A percentile compares a stretch with the other conserved stretches of the same genome.
phyloP scores from a whole-genome alignment of 2,797 vertebrate genomes.

The Streptopelia turtur region DNA sequence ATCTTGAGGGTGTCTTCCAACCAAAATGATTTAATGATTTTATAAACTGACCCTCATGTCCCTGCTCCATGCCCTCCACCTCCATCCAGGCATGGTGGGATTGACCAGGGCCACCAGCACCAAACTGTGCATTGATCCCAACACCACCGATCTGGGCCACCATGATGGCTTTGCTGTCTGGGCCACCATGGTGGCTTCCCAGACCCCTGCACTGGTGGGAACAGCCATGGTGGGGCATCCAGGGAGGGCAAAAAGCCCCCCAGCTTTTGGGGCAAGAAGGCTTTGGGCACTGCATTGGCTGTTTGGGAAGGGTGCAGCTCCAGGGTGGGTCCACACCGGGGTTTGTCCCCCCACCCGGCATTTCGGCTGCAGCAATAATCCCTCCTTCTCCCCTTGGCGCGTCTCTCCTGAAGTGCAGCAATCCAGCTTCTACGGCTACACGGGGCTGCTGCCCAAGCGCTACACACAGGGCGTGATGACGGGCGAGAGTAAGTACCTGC shows the following conservation, averaged over 20 bases:
- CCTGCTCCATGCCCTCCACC: background rate
- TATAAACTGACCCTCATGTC: fast-evolving
- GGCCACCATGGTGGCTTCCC: background rate
- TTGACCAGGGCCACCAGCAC: background rate
- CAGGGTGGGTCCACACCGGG: background rate
- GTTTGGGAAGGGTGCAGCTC: background rate
- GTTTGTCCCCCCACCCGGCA: fast-evolving
- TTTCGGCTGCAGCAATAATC: background rate
- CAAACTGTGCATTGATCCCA: fast-evolving
- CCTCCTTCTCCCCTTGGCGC: background rate
- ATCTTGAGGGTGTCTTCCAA: no score
- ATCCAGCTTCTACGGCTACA: constrained; percentile 99
- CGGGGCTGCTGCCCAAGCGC: constrained; percentile 96
- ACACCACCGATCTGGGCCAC: no score
- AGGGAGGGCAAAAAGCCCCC: background rate
- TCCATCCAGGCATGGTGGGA: fast-evolving
- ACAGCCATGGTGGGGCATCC: background rate
- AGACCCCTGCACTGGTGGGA: background rate
- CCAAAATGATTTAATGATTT: no score
- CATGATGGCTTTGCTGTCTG: background rate
- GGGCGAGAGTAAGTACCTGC: constrained; percentile 90
- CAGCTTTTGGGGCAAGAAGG: background rate
- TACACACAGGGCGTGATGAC: constrained; percentile 99
- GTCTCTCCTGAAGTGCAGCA: constrained; percentile 91
- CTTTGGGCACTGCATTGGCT: fast-evolving